Conservation (phyloP, 2,888 invertebrate genomes). For the Lucinisca nassula region DNA sequence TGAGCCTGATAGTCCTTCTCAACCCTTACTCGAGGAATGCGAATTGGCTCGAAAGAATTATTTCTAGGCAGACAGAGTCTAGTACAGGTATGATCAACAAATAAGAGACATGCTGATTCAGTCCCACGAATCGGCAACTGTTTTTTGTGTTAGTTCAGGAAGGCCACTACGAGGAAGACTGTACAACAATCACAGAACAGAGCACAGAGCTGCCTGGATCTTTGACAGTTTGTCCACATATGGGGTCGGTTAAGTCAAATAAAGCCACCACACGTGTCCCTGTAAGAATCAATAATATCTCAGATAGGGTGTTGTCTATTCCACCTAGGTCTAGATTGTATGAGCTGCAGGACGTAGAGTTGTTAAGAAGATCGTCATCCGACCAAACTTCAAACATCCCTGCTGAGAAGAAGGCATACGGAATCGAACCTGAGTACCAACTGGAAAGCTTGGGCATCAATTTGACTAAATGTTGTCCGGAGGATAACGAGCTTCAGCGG, state of each 20-base stretch:
- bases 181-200: background rate
- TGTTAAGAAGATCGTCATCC: background rate
- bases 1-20: background rate
- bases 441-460: background rate
- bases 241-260: background rate
- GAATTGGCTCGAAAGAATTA: background rate
- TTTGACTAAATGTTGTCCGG: background rate
- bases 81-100: background rate
- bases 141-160: background rate
- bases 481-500: background rate
- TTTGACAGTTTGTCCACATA: background rate
- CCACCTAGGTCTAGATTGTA: background rate
- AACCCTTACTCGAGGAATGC: background rate
- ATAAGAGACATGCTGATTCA: background rate
- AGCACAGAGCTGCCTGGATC: background rate
- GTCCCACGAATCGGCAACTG: background rate
- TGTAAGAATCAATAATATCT: slow-evolving; percentile 1
- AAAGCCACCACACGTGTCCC: background rate
- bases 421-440: background rate
- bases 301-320: background rate
- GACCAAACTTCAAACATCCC: background rate
- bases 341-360: background rate
- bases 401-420: background rate
- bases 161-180: background rate
- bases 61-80: background rate